Evolutionary conservation across 2,888 invertebrate species (phyloP), one percentile per base, ranked within the genome.

Genomic region (Andrena fulva): DNA sequence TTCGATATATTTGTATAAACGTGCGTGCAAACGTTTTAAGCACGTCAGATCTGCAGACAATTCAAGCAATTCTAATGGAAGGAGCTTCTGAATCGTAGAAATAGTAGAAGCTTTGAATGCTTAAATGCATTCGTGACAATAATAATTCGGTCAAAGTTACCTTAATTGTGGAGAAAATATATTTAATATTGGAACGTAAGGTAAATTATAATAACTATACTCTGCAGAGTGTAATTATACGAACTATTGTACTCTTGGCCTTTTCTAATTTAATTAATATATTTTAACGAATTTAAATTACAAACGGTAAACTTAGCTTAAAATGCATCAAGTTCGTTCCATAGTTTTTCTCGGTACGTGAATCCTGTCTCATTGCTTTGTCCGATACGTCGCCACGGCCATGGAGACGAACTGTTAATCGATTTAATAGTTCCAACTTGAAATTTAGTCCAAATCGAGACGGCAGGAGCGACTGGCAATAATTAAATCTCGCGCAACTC

Each of bases 351-450:
- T 16, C 48, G 29, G 31, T 59, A 24, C 24, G 33, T 54, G 70
- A 48, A 71, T 35, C 59, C 56, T 54, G 59, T 27, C 74, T 24
- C n/a, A n/a, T 72, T 66, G 72, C 35, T 69, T 66, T 78, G 52
- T 76, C 52, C 62, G 66, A 72, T 63, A 63, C 54, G 52, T 56
- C 73, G 16, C 27, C n/a, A 63, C 48, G 64, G 48, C 66, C 24
- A n/a, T 80, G 52, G 67, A 79, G 67, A 71, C 81, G 50, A 87
- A 87, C 85, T 78, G 68, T 76, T 87, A 85, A 87, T 82, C 73
- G 75, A 82, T 80, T 87, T 84, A 84, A 87, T 80, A 87, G 84
- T 84, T 85, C 52, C 79, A 59, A 77, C 71, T 48, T 69, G 74
- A 85, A 85, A 87, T 85, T 83, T 71, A 68, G 75, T 81, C 64